Evolutionary conservation across 2,797 vertebrate species (phyloP).

Genomic region (Cuniculus paca): DNA sequence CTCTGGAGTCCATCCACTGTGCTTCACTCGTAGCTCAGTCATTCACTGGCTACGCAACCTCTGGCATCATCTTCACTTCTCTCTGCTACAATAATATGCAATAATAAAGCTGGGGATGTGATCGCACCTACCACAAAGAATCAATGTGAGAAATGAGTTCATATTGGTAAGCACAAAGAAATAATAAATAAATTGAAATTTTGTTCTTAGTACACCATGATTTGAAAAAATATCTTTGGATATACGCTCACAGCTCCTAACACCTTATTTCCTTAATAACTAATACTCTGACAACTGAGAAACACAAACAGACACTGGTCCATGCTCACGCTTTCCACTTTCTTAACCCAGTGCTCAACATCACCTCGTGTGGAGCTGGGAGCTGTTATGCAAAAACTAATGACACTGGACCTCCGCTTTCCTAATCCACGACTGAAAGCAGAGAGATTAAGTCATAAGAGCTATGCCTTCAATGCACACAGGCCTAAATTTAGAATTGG

Average conservation of each 20-base stretch:
- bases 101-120: not conserved
- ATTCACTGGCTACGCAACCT: not conserved
- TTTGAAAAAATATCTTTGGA: not conserved
- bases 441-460: not conserved
- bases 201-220: not conserved
- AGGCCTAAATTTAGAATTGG: not conserved
- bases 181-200: not conserved
- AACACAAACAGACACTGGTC: not conserved
- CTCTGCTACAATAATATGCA: not conserved
- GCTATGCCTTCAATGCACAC: not conserved
- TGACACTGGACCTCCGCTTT: not conserved
- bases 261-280: not conserved
- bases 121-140: not conserved
- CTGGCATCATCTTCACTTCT: not conserved
- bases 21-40: not conserved
- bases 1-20: not conserved
- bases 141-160: not conserved
- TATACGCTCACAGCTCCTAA: not conserved
- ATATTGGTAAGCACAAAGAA: not conserved
- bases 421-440: not conserved
- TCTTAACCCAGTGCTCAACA: not conserved
- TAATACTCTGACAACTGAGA: not conserved
- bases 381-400: not conserved
- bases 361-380: not conserved
- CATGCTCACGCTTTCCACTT: not conserved